phyloP scores from a whole-genome alignment of 2,888 invertebrate genomes.

The Dryobotodes eremita region DNA sequence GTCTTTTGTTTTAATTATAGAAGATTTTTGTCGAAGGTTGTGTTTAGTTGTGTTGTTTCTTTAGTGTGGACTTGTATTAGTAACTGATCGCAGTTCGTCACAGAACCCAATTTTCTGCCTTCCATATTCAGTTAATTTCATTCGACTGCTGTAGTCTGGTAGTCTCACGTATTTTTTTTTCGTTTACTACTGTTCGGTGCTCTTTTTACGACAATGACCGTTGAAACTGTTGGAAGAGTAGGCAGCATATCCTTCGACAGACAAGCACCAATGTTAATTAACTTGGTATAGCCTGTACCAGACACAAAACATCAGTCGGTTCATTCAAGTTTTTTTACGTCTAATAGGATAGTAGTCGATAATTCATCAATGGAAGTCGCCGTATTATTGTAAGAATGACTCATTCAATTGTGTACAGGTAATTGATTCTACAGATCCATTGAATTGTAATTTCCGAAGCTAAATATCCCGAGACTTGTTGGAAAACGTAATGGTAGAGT shows the following conservation, averaged over 20 bases:
- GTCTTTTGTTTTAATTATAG: conserved; percentile 50
- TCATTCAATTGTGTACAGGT: conserved; percentile 39
- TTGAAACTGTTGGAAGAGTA: not conserved
- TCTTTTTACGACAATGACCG: not conserved
- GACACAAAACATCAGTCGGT: conserved; percentile 10
- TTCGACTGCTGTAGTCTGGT: not conserved
- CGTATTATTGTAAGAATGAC: conserved; percentile 25
- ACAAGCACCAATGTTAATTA: not conserved
- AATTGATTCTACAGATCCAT: conserved; percentile 7
- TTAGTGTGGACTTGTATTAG: not conserved
- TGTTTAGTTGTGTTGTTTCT: not conserved
- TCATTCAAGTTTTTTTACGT: conserved; percentile 12
- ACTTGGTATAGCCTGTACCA: not conserved
- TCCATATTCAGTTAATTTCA: not conserved
- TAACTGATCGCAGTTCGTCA: not conserved
- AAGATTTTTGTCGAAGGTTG: conserved; percentile 24
- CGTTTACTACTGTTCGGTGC: too few relatives aligned
- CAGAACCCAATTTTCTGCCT: not conserved
- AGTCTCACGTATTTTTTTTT: not conserved
- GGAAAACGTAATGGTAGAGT: not conserved
- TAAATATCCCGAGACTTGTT: conserved; percentile 19
- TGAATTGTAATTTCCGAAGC: conserved; percentile 19
- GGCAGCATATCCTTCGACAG: not conserved
- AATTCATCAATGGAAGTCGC: conserved; percentile 13
- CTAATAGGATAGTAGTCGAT: not conserved